Conservation (phyloP, 1,140 invertebrate genomes). For the Hylyphantes graminicola region DNA sequence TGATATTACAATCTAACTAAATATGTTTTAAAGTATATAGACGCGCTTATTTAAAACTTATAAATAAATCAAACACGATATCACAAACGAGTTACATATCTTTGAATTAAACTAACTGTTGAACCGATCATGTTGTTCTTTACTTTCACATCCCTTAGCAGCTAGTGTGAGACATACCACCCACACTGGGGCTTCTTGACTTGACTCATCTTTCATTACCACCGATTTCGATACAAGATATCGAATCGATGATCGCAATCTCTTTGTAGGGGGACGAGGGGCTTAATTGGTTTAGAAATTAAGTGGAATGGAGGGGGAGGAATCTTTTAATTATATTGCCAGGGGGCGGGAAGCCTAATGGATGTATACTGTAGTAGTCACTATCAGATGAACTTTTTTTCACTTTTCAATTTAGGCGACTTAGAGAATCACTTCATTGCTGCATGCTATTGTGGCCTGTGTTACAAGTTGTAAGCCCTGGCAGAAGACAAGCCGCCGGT, state of each 20-base stretch:
- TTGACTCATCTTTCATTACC: constrained; percentile 48
- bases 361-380: constrained; percentile 1
- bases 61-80: too few relatives aligned
- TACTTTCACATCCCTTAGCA: too few relatives aligned
- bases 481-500: too few relatives aligned
- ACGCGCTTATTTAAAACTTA: too few relatives aligned
- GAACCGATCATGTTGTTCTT: too few relatives aligned
- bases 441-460: not conserved
- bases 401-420: not conserved
- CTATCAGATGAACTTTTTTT: constrained; percentile 26
- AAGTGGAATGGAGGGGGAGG: constrained; percentile 7
- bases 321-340: constrained; percentile 39
- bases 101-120: too few relatives aligned
- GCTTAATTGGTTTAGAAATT: constrained; percentile 49
- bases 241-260: constrained; percentile 31
- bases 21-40: too few relatives aligned
- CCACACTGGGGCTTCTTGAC: not conserved
- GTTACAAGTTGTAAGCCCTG: not conserved
- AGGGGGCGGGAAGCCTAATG: constrained; percentile 14
- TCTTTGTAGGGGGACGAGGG: constrained; percentile 8
- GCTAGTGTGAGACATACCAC: not conserved
- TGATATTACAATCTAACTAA: too few relatives aligned
- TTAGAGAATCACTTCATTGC: not conserved
- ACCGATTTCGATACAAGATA: constrained; percentile 22
- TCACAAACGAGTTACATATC: too few relatives aligned